Evolutionary conservation across 2,113 vertebrate genomes (phyloP), one percentile per base, ranked within the genome.

Genomic region (Neotoma lepida): DNA sequence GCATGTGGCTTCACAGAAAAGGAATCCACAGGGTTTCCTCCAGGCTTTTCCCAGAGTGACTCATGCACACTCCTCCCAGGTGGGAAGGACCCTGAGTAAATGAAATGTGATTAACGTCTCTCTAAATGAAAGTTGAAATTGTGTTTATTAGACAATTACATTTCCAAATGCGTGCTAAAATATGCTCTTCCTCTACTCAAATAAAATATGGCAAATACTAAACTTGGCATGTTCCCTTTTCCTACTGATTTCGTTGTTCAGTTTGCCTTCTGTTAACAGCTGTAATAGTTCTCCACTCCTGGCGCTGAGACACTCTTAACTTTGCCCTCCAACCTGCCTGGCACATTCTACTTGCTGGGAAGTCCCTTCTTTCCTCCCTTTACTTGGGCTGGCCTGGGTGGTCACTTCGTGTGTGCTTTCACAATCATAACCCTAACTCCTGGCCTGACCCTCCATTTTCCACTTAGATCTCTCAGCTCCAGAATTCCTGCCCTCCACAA

Each of bases 141-240:
- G 54, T 54, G 73, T 46, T 74, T 74, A 10, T 90, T 56, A 90
- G 30, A 44, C 66, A 90, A 93, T 94, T 12, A 26, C 51, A 35
- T 89, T 94, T 76, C 93, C 51, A 95, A 91, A 66, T 70, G 63
- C 13, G 39, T 49, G 49, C 76, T 93, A 54, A 95, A 81, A 88
- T 90, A 74, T 87, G 51, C 49, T 95, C n/a, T 73, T 88, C 41
- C 7, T 70, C 28, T 64, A 24, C 39, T 89, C 58, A 85, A 44
- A 66, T 76, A 78, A 88, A 93, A 68, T 56, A 22, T 4, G 39
- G n/a, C 82, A 35, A 64, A 94, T 70, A 35, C 39, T 9, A 80
- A 93, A 54, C 7, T 70, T 88, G 39, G 39, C 58, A 0, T 64
- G 71, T 95, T 64, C 51, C 30, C 61, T 68, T 87, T 61, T 44